Base-by-base conservation (phyloP, 2,797 vertebrate species). In the Ciconia nigra region DNA sequence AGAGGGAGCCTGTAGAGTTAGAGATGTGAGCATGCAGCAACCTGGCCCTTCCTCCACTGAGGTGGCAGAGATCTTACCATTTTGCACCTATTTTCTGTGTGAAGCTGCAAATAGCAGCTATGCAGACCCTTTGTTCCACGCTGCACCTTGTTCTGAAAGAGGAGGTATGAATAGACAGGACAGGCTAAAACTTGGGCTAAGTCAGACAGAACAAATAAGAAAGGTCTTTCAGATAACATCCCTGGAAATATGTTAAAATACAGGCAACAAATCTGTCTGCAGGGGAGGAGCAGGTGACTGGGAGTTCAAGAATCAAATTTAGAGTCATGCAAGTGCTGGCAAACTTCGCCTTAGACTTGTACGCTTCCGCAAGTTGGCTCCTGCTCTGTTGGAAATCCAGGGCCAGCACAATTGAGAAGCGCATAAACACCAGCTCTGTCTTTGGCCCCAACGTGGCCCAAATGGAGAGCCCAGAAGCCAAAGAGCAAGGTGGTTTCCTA, bases 61-160 rank as follows among this genome's bases (percentile, higher is more conserved):
- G 44, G 44, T 3, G 1, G 63, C 24, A 51, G 51, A 41, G 29
- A 33, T 39, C 47, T 47, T 28, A 11, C 33, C 39, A 3, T 8
- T 61, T 25, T 35, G 42, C 59, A 37, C n/a, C 78, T 35, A 0
- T 14, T 78, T 69, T 0, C 0, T 47, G 37, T 24, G n/a, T 61
- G 37, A 37, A 52, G 37, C 28, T 73, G 82, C 41, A 35, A 11
- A 15, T 0, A 52, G 63, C 35, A 76, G 13, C 35, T 41, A 1
- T 35, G 49, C 39, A 39, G 41, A 35, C 10, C 5, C 37, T 58
- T 24, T 21, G 9, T 22, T 18, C 52, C 37, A 19, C 47, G 35
- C 55, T 19, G 26, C 15, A 4, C 44, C 74, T 42, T 13, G 10
- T 46, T 67, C 24, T 21, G 25, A 39, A 57, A 41, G 42, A 58